Percentiles rank a stretch among this genome's conserved stretches.
Evolutionary conservation across 2,113 vertebrate genomes (phyloP).

Genomic region (Eolophus roseicapilla): DNA sequence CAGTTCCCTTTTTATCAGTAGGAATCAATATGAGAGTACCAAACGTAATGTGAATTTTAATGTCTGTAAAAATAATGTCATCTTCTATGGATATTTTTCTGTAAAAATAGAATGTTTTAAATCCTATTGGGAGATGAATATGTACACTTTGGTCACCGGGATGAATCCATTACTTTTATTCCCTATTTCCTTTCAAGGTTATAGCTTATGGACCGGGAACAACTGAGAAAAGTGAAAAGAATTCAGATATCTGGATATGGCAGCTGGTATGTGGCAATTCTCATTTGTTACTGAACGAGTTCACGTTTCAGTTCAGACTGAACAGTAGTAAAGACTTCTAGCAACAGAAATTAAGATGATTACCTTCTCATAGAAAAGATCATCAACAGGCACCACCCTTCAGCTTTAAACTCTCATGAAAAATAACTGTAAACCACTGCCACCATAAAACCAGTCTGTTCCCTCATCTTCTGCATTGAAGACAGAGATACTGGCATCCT

Average conservation of each 20-base stretch:
- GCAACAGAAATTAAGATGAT: not conserved
- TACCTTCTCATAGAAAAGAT: not conserved
- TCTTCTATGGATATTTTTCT: not conserved
- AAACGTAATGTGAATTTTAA: conserved; percentile 49
- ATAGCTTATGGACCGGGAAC: conserved; percentile 80
- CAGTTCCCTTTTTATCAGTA: conserved; percentile 55
- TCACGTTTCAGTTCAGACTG: not conserved
- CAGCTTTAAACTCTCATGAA: not conserved
- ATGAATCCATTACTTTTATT: not conserved
- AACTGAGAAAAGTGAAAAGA: conserved; percentile 57
- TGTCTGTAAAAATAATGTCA: conserved; percentile 23
- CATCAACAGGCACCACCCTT: not conserved
- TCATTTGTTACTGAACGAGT: not conserved
- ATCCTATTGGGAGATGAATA: not conserved
- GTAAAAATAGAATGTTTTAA: conserved; percentile 8
- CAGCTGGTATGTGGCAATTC: conserved; percentile 81
- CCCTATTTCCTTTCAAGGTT: conserved; percentile 64
- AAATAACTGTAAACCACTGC: not conserved
- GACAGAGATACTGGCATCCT: not conserved
- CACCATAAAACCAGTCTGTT: not conserved
- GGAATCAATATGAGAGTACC: conserved; percentile 46
- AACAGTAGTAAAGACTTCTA: conserved; percentile 2
- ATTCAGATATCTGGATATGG: conserved; percentile 91
- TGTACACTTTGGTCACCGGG: not conserved
- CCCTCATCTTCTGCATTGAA: not conserved